phyloP scores from a whole-genome alignment of 2,797 vertebrate genomes.

The Etheostoma nigrum region DNA sequence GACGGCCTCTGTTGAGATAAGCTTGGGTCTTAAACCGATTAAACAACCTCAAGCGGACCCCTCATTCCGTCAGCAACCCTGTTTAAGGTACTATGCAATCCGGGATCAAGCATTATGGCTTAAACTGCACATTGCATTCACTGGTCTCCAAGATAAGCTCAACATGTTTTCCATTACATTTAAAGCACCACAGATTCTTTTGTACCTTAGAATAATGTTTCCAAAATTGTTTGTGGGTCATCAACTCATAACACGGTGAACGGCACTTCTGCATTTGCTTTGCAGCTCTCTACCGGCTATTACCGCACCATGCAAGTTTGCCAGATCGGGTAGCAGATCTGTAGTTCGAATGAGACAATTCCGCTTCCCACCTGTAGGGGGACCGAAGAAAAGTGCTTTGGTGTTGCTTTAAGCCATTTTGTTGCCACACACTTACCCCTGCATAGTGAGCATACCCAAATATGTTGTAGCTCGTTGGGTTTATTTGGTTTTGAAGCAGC shows the following conservation, averaged over 20 bases:
- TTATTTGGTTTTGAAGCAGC: conserved; percentile 18
- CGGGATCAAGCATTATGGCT: conserved; percentile 5
- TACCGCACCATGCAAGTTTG: too few relatives aligned
- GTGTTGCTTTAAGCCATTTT: neutral
- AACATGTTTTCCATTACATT: neutral
- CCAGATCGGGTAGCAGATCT: too few relatives aligned
- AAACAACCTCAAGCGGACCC: conserved; percentile 8
- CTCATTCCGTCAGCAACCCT: conserved; percentile 2
- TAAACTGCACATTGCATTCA: neutral
- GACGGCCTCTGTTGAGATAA: conserved; percentile 40
- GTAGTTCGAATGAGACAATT: too few relatives aligned
- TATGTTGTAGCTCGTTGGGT: neutral
- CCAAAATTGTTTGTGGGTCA: too few relatives aligned
- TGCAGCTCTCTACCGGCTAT: too few relatives aligned
- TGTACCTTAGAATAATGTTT: too few relatives aligned
- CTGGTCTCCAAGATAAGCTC: neutral
- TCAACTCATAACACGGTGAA: too few relatives aligned
- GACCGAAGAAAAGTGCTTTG: too few relatives aligned
- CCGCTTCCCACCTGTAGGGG: too few relatives aligned
- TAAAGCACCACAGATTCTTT: neutral
- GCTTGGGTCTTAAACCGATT: conserved; percentile 43
- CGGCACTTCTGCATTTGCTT: too few relatives aligned
- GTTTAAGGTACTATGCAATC: neutral
- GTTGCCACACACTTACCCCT: conserved; percentile 16
- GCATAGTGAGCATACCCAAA: neutral